Evolutionary conservation across 2,888 invertebrate genomes (phyloP), one percentile per base, ranked within the genome.

Genomic region (Drosophila mayaguana): DNA sequence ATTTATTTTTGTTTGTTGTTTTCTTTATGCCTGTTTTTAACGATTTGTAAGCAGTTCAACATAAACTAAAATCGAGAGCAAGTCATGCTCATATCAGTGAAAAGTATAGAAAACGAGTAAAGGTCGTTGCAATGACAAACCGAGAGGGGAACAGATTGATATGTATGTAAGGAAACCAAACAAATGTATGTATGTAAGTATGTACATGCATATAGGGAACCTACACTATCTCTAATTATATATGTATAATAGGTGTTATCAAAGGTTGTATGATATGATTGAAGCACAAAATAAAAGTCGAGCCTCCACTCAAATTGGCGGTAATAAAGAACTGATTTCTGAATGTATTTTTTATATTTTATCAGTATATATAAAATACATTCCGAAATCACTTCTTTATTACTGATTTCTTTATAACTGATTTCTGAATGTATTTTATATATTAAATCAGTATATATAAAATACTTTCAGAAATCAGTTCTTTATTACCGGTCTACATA

Each of bases 61-160:
- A 50, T 42, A 42, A 46, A 34, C 36, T 43, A 51, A 56, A 54
- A 59, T 53, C 54, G 40, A 50, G 54, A 67, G 63, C 53, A 51
- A 45, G 43, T 32, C 34, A 32, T 46, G 22, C 4, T 53, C 20
- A 20, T 20, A 63, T 63, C 54, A 63, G 54, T 22, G 22, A 36
- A 62, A n/a, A 36, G 28, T 28, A 28, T 28, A 18, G 68, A 62
- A 76, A 50, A 55, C 48, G 45, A 64, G 60, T 57, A 48, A 56
- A 80, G 71, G 78, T 80, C 72, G 22, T 28, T 28, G 45, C 77
- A 79, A 80, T 79, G 77, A 69, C 80, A 69, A 59, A 42, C 36
- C 46, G 4, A 9, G 22, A 18, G 25, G 14, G 18, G 3, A 14
- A 7, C 4, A 28, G 11, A 11, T 32, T 9, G 11, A 11, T 32